Conservation (phyloP, 2,797 vertebrate species). For the Epinephelus malabaricus region DNA sequence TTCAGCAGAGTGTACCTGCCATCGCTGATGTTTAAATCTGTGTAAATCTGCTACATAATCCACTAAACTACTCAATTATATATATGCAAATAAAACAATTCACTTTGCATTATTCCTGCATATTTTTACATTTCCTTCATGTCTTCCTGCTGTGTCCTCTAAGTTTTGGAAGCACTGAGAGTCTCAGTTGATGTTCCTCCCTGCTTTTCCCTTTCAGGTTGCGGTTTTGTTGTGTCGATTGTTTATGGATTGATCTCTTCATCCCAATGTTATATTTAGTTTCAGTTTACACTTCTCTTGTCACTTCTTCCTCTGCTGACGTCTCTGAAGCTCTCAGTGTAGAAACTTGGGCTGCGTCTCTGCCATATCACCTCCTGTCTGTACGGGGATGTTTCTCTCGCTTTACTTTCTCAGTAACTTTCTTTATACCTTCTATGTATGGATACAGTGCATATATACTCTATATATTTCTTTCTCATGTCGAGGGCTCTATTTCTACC, state of each 20-base stretch:
- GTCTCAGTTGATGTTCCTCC: slow-evolving; percentile 7
- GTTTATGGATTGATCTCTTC: slow-evolving; percentile 35
- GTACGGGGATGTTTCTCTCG: neutral
- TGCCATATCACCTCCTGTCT: slow-evolving; percentile 7
- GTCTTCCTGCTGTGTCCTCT: slow-evolving; percentile 29
- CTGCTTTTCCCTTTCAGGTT: neutral
- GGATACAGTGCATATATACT: neutral
- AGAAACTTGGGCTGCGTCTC: slow-evolving; percentile 8
- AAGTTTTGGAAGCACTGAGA: neutral
- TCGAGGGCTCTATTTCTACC: neutral
- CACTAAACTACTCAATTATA: neutral
- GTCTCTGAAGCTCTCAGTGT: slow-evolving; percentile 34
- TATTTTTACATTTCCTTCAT: slow-evolving; percentile 25
- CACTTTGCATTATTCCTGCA: neutral
- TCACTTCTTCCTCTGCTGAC: slow-evolving; percentile 15
- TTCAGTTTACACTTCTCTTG: slow-evolving; percentile 7
- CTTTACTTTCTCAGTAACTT: slow-evolving; percentile 13
- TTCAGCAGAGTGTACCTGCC: neutral
- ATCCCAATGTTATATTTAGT: slow-evolving; percentile 50
- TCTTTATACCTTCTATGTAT: slow-evolving; percentile 3
- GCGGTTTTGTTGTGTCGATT: slow-evolving; percentile 19
- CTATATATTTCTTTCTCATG: neutral
- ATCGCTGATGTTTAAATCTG: neutral
- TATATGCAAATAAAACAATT: neutral
- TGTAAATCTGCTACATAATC: neutral